Base-by-base conservation (phyloP, 2,888 invertebrate genomes). In the Ochropleura leucogaster region DNA sequence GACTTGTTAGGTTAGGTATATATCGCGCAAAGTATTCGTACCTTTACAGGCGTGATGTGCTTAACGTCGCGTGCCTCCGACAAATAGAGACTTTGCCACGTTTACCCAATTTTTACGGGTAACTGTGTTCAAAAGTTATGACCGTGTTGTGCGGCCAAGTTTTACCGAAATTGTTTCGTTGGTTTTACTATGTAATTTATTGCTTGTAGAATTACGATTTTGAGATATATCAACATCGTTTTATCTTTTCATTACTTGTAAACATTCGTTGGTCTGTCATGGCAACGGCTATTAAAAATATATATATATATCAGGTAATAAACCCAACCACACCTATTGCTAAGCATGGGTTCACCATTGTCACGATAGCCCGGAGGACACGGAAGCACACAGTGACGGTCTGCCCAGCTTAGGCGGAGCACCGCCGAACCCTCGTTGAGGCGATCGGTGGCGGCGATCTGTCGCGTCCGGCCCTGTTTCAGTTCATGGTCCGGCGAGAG, bases 41-140 rank as follows among this genome's bases (percentile, higher is more conserved):
- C 79, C 80, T 86, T 86, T 85, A 84, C 74, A 79, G 72, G 74
- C 80, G 83, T 80, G 77, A 85, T 85, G 87, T 86, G 88, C 81
- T 86, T 87, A 89, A 89, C 86, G 88, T 92, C 83, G 90, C 92
- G 91, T 93, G 92, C 83, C 88, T 77, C 89, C 86, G 88, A 89
- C 91, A 91, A 93, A 94, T 92, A 90, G 90, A 89, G 89, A 88
- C 88, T 90, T 91, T 87, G 90, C 87, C 89, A 89, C 89, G 89
- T 91, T 90, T 86, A 70, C 89, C 88, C 87, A 89, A 92, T 92
- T 92, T 92, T 93, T 91, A 92, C 89, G 90, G 90, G 92, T 81
- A 86, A 88, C 87, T 87, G 88, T 88, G 88, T 89, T 89, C 84
- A 85, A 85, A 92, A 93, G 89, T 94, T 93, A 94, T 90, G 90